A percentile compares a stretch with the other conserved stretches of the same genome.
These are phyloP conservation scores for Argya squamiceps DNA, from an alignment of 2,797 vertebrate genomes.

Conservation along the genomic window DNA sequence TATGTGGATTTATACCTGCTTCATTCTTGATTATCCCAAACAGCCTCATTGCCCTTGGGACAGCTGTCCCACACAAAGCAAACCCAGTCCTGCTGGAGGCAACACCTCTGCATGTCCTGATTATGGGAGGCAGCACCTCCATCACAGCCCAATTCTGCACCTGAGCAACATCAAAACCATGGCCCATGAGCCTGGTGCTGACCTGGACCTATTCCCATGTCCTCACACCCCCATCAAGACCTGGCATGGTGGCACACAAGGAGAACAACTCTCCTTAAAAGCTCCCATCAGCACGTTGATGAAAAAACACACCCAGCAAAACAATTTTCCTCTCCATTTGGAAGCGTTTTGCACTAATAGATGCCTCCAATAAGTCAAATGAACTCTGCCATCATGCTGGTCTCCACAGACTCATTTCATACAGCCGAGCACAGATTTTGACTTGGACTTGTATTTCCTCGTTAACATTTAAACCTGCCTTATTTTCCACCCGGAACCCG, in stretches of 20 bases:
- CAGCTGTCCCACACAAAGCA: background rate
- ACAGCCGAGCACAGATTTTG: background rate
- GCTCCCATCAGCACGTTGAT: background rate
- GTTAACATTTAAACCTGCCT: slow-evolving; percentile 47
- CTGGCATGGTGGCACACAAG: accelerated
- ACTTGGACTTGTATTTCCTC: slow-evolving; percentile 15
- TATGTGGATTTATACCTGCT: background rate
- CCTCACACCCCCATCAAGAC: accelerated
- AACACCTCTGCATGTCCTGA: background rate
- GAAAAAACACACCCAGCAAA: background rate
- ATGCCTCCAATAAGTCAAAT: background rate
- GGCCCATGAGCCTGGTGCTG: accelerated
- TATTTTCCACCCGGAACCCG: background rate
- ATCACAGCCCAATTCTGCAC: background rate
- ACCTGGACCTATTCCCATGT: accelerated
- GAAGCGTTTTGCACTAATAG: slow-evolving; percentile 14
- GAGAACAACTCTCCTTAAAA: background rate
- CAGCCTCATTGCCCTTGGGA: slow-evolving; percentile 26
- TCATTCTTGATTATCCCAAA: background rate
- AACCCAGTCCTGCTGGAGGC: background rate
- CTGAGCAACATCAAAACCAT: accelerated
- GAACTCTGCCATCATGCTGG: slow-evolving; percentile 7
- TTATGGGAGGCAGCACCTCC: background rate
- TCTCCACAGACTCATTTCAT: slow-evolving; percentile 16
- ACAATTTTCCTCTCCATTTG: slow-evolving; percentile 36